A percentile compares a stretch with the other conserved stretches of the same genome.
These are phyloP conservation scores for Globia sparganii DNA, from an alignment of 2,888 invertebrate genomes.

Conservation along the genomic window DNA sequence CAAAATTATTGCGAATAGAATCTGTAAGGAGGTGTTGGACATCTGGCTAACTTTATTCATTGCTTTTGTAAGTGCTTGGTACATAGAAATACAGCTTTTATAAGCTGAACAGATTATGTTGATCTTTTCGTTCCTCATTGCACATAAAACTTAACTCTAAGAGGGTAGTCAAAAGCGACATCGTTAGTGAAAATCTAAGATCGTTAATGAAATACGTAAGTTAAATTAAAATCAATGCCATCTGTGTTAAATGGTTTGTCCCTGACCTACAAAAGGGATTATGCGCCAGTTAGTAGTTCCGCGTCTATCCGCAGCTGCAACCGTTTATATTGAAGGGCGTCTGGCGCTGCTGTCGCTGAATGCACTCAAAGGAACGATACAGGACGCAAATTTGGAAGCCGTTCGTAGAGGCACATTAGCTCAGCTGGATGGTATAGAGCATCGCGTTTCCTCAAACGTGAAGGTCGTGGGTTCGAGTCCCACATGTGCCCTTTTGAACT, in stretches of 20 bases:
- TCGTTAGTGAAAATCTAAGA: not conserved
- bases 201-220: no score
- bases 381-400: not conserved
- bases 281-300: not conserved
- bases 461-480: constrained; percentile 47
- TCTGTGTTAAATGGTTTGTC: constrained; percentile 2
- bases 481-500: constrained; percentile 29
- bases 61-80: not conserved
- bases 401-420: not conserved
- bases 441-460: constrained; percentile 27
- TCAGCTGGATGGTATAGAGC: constrained; percentile 39
- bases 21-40: no score
- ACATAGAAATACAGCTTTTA: not conserved
- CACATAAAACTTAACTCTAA: not conserved
- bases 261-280: constrained; percentile 7
- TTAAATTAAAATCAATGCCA: constrained; percentile 13
- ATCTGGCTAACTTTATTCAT: no score
- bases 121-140: not conserved
- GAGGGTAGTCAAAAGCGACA: not conserved
- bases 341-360: not conserved
- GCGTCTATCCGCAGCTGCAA: not conserved
- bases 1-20: no score
- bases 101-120: not conserved
- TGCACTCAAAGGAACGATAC: not conserved
- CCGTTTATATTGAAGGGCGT: not conserved